Percentiles rank a stretch among this genome's conserved stretches.
These are phyloP conservation scores for Bergia sp. DNA, from an alignment of 92 coral and sea anemone species.

Conservation along the genomic window DNA sequence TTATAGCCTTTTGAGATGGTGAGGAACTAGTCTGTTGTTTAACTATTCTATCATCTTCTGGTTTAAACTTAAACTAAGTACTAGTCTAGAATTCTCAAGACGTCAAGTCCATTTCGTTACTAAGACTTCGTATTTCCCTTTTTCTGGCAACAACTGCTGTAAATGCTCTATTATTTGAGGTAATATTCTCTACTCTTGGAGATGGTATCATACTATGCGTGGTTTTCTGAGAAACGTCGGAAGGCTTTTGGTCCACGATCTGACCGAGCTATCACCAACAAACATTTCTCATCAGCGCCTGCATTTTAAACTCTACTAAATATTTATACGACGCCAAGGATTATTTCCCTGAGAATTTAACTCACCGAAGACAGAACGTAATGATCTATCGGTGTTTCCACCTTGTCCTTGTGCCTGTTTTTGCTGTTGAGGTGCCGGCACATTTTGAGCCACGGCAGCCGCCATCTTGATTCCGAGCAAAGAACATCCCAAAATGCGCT, in stretches of 20 bases:
- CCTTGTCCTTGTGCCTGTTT: slow-evolving; percentile 62
- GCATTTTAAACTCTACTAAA: no score
- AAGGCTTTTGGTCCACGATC: not conserved
- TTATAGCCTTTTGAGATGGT: no score
- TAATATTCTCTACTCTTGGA: no score
- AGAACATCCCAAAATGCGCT: slow-evolving; percentile 35
- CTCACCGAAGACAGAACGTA: slow-evolving; percentile 97
- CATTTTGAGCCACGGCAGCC: slow-evolving; percentile 63
- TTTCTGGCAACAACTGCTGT: not conserved
- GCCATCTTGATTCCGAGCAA: slow-evolving; percentile 71
- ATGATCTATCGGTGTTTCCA: slow-evolving; percentile 79
- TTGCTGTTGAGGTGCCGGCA: slow-evolving; percentile 54
- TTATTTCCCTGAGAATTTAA: not conserved
- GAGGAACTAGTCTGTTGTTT: no score
- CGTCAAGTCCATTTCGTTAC: no score
- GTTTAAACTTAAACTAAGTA: no score
- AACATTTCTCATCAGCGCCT: no score
- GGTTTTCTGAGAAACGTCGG: not conserved
- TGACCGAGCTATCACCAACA: not conserved
- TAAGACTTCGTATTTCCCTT: not conserved
- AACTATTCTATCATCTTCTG: no score
- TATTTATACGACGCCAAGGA: no score
- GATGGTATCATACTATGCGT: no score
- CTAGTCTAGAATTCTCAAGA: no score
- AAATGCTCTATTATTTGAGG: no score